These are phyloP conservation scores for Scaptomyza montana DNA, from an alignment of 1,140 invertebrate genomes.

Conservation along the genomic window DNA sequence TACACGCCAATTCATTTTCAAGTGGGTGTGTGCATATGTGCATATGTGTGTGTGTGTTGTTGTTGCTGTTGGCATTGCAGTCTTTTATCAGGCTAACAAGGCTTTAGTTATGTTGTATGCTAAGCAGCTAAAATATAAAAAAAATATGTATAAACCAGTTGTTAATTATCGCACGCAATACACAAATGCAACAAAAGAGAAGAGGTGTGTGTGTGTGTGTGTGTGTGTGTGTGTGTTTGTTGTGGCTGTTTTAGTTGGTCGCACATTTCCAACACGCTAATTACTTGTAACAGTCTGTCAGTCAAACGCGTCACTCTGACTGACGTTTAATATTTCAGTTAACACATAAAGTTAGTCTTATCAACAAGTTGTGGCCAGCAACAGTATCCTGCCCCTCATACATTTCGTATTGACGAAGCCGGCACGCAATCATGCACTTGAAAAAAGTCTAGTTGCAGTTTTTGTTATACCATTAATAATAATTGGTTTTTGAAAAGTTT, in stretches of 20 bases:
- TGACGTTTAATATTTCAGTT: constrained; percentile 41
- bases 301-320: constrained; percentile 24
- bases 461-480: too few relatives aligned
- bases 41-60: constrained; percentile 3
- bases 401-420: constrained; percentile 3
- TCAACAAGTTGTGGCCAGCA: constrained; percentile 28
- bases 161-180: constrained; percentile 78
- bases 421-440: constrained; percentile 23
- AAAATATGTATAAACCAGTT: constrained; percentile 48
- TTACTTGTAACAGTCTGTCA: constrained; percentile 32
- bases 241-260: constrained; percentile 29
- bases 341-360: constrained; percentile 24
- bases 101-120: constrained; percentile 72
- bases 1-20: constrained; percentile 63
- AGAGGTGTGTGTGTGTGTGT: background rate
- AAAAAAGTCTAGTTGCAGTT: background rate
- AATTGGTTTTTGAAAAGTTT: too few relatives aligned
- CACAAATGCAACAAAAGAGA: constrained; percentile 38
- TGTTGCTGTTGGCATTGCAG: constrained; percentile 26
- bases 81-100: constrained; percentile 70
- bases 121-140: constrained; percentile 58
- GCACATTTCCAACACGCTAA: constrained; percentile 42
- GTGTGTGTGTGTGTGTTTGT: constrained; percentile 15
- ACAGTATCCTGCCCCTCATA: constrained; percentile 1
- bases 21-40: constrained; percentile 42